Base-by-base conservation (phyloP, 2,113 vertebrate genomes). In the Phylloscopus whistleri region DNA sequence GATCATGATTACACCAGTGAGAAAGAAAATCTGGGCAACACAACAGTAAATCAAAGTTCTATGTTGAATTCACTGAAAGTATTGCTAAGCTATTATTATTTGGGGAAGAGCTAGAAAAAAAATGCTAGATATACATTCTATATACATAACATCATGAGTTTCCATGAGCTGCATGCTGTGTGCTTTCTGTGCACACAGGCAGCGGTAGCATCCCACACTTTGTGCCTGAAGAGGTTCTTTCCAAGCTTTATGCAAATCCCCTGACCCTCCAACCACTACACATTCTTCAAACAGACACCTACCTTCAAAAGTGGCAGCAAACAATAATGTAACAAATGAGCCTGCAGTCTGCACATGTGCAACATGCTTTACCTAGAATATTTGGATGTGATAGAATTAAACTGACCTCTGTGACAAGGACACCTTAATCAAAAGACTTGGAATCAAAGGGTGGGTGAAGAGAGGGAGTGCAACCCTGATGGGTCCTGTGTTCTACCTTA, bases 261-360 rank as follows among this genome's bases (percentile, higher is more conserved):
- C 95, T 98, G 98, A 98, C 98, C 98, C 97, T 98, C 97, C 97
- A 98, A 97, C 97, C 94, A 97, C 98, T 97, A 97, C 97, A 98
- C 98, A 99, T 99, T 99, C 98, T 99, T 99, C 99, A 99, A 99
- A 99, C 68, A 97, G 99, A 99, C 98, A 99, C 96, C 98, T 98
- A 98, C 98, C 98, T 98, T 98, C 98, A 98, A 98, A 99, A 98
- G 97, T 98, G 98, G 98, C 98, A 98, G 98, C 97, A 97, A 97
- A 98, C 98, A 98, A 99, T 99, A 99, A 99, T 98, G 98, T 99
- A 98, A 99, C 98, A 99, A 99, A 99, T 94, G 98, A 99, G 98
- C 97, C 96, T 95, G 95, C 97, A 93, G 97, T 97, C 97, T 98
- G 97, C 97, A 98, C 98, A 98, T 94, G 97, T 97, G 97, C 97